Evolutionary conservation across 2,797 vertebrate genomes (phyloP), one percentile per base, ranked within the genome.

Genomic region (Enteromius fasciolatus): DNA sequence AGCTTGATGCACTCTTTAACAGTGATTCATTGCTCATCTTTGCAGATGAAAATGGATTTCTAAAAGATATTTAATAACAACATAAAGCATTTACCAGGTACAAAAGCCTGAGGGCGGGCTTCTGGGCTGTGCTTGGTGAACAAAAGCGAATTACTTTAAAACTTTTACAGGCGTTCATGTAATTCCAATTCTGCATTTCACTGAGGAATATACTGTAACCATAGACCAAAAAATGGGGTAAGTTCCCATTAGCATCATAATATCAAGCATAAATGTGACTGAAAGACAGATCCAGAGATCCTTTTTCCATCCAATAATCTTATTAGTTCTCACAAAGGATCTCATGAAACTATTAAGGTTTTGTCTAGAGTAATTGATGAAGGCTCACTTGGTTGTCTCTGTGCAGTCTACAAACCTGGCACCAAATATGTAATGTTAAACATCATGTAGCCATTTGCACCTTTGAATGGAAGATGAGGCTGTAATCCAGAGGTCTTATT

Each of bases 391-490:
- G 89, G 86, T 67, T 78, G 78, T 90, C 90, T 80, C 88, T 90
- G 94, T 92, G 94, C 94, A 88, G 91, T 93, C 94, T 94, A 94
- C 94, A 96, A 96, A 96, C 93, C 94, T 92, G 92, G 94, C 94
- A 91, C 92, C 90, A 92, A 95, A 94, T 94, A 94, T 93, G 92
- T 95, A 94, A 95, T 97, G 95, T 97, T 95, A 92, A 96, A 97
- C 96, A 97, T 96, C 95, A 95, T 97, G 95, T 96, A 96, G 92
- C 94, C 96, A 98, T 97, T 97, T 97, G 89, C 92, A 89, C 93
- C 93, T 95, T 91, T 78, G 68, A 94, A 94, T 91, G 92, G 92
- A 94, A 91, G 91, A 92, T 92, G 93, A 95, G 94, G 93, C 94
- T 95, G 95, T 95, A 96, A 96, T 95, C 93, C 92, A 92, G 89